These are phyloP conservation scores for Drosophila subsilvestris DNA, from an alignment of 2,888 invertebrate genomes.

Conservation along the genomic window DNA sequence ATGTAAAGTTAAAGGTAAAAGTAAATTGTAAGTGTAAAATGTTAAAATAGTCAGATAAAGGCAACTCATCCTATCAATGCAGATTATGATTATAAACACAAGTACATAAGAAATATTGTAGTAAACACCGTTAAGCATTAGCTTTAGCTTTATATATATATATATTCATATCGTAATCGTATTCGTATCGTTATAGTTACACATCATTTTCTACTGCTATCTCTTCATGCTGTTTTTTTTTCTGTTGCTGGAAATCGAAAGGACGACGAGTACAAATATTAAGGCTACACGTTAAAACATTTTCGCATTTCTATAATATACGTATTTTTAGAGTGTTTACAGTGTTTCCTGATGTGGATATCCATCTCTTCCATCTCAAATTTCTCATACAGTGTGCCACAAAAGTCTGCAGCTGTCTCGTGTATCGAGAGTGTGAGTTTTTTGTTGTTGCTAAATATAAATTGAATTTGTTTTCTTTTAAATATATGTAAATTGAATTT, in stretches of 20 bases:
- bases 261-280: constrained; percentile 55
- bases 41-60: constrained; percentile 39
- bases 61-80: constrained; percentile 42
- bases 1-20: constrained; percentile 17
- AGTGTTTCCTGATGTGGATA: constrained; percentile 18
- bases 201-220: constrained; percentile 4
- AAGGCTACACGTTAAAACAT: constrained; percentile 75
- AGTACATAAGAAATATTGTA: constrained; percentile 50
- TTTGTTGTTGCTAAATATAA: constrained; percentile 31
- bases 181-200: constrained; percentile 13
- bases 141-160: constrained; percentile 34
- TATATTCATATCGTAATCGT: constrained; percentile 11
- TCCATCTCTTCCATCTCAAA: constrained; percentile 13
- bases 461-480: constrained; percentile 8
- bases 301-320: constrained; percentile 36
- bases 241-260: constrained; percentile 60
- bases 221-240: constrained; percentile 18
- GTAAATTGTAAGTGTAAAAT: constrained; percentile 26
- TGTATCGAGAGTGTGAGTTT: constrained; percentile 29
- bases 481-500: constrained; percentile 32
- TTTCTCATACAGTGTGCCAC: constrained; percentile 17
- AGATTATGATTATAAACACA: constrained; percentile 35
- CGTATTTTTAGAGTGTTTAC: constrained; percentile 34
- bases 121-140: constrained; percentile 44
- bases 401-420: constrained; percentile 16